These are phyloP conservation scores for Muntiacus reevesi DNA, from an alignment of 2,113 vertebrate species.

Conservation along the genomic window DNA sequence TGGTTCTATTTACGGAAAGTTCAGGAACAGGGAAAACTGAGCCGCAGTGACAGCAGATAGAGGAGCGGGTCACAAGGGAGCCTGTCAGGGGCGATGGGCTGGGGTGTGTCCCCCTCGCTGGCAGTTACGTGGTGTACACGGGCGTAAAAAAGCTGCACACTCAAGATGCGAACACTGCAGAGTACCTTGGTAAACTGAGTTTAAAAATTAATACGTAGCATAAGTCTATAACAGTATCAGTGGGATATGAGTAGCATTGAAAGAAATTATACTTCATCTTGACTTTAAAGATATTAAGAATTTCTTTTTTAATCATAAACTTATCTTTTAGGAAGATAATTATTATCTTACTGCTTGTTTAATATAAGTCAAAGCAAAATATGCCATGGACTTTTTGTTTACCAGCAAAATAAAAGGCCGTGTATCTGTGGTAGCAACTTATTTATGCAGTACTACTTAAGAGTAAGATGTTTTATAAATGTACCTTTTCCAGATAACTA, in stretches of 20 bases:
- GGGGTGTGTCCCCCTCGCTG: too few relatives aligned
- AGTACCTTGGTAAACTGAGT: not conserved
- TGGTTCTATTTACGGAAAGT: not conserved
- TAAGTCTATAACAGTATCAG: not conserved
- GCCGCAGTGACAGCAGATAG: not conserved
- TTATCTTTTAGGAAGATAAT: not conserved
- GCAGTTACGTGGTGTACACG: accelerated
- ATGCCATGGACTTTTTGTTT: not conserved
- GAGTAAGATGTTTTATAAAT: not conserved
- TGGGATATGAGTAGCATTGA: not conserved
- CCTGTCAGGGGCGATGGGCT: not conserved
- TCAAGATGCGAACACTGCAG: not conserved
- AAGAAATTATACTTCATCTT: not conserved
- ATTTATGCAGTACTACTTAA: not conserved
- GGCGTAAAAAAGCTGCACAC: not conserved
- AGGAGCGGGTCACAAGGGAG: not conserved
- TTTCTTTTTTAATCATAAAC: not conserved
- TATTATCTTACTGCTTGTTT: not conserved
- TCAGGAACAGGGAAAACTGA: not conserved
- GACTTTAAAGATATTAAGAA: not conserved
- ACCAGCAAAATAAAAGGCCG: not conserved
- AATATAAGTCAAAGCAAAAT: not conserved
- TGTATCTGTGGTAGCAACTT: not conserved
- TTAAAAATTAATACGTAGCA: not conserved
- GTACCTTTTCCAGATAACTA: not conserved